Percentiles rank a stretch among this genome's conserved stretches.
phyloP scores from a whole-genome alignment of 1,140 invertebrate genomes.

The Saxidomus purpurata region DNA sequence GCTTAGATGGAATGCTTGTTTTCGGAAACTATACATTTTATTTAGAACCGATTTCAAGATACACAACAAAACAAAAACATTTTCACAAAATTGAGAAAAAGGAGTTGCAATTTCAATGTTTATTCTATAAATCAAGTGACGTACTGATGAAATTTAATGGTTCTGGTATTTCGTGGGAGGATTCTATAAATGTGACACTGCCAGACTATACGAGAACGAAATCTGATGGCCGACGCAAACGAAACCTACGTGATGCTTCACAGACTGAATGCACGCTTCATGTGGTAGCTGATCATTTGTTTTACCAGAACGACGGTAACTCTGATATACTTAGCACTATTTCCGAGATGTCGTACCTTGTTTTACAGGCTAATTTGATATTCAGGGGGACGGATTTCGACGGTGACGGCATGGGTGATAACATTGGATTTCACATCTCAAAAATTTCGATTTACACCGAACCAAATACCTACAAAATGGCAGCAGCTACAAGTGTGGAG shows the following conservation, averaged over 20 bases:
- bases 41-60: conserved; percentile 45
- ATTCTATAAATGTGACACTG: neutral
- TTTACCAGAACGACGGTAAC: conserved; percentile 72
- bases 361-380: conserved; percentile 77
- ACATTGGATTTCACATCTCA: conserved; percentile 79
- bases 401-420: conserved; percentile 79
- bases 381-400: conserved; percentile 81
- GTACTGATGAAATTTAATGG: conserved; percentile 12
- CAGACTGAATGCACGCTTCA: conserved; percentile 73
- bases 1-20: conserved; percentile 29
- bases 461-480: conserved; percentile 67
- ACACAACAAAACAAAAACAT: neutral
- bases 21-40: conserved; percentile 6
- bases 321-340: conserved; percentile 69
- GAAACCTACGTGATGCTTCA: neutral
- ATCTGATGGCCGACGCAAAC: neutral
- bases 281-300: conserved; percentile 78
- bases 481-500: conserved; percentile 44
- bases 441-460: conserved; percentile 74
- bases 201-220: neutral
- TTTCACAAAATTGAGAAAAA: neutral
- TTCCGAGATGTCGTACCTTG: conserved; percentile 72
- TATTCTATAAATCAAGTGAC: conserved; percentile 42
- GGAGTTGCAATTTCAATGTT: neutral
- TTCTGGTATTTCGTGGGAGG: neutral